Evolutionary conservation across 2,113 vertebrate genomes (phyloP).

Genomic region (Panthera leo): DNA sequence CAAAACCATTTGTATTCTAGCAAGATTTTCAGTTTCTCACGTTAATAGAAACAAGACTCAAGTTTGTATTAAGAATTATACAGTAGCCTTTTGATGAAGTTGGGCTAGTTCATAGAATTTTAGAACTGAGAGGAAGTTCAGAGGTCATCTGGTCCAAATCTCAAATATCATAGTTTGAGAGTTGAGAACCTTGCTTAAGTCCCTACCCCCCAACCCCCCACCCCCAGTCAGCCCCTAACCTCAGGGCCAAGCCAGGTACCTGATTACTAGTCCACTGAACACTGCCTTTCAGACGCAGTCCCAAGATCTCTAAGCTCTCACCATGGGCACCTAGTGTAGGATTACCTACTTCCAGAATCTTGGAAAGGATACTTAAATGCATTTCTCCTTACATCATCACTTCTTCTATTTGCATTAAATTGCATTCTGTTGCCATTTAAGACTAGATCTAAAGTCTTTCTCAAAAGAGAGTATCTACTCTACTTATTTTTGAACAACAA

Average conservation of each 20-base stretch:
- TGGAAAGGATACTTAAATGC: constrained; percentile 11
- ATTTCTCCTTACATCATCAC: neutral
- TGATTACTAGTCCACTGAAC: neutral
- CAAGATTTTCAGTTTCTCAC: constrained; percentile 58
- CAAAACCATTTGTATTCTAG: constrained; percentile 55
- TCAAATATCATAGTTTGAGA: constrained; percentile 23
- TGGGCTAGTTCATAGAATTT: constrained; percentile 9
- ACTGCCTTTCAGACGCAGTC: neutral
- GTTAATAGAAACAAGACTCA: constrained; percentile 55
- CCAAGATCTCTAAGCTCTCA: neutral
- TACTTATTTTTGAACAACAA: constrained; percentile 12
- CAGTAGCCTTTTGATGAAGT: constrained; percentile 34
- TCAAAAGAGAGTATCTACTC: neutral
- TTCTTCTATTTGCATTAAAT: neutral
- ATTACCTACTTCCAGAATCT: neutral
- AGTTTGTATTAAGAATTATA: neutral
- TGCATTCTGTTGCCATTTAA: constrained; percentile 6
- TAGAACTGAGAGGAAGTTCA: constrained; percentile 17
- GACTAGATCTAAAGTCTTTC: neutral
- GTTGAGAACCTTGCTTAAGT: neutral
- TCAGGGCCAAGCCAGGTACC: neutral
- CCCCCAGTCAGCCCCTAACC: neutral
- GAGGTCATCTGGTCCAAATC: neutral
- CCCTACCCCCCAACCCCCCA: too few relatives aligned
- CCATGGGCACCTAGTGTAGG: neutral